A percentile compares a stretch with the other conserved stretches of the same genome.
These are phyloP conservation scores for Sicus ferrugineus DNA, from an alignment of 2,888 invertebrate genomes.

Conservation along the genomic window DNA sequence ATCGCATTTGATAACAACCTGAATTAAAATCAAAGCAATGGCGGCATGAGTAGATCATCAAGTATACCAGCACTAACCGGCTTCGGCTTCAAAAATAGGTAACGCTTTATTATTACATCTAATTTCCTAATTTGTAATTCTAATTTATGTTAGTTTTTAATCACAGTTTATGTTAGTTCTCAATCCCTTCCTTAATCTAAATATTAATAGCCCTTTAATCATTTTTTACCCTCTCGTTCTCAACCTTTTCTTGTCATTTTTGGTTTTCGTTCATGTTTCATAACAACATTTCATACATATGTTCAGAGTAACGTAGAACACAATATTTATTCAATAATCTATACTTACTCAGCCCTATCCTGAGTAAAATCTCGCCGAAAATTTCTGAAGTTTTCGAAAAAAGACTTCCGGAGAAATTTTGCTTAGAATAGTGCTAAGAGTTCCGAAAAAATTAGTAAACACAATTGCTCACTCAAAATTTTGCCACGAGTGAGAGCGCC, in stretches of 20 bases:
- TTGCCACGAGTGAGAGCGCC: no score
- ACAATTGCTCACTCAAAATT: no score
- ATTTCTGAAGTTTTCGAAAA: no score
- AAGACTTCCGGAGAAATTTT: no score
- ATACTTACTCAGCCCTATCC: no score
- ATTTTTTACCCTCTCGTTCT: neutral
- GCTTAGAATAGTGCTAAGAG: no score
- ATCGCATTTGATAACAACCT: slow-evolving; percentile 6
- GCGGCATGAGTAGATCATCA: slow-evolving; percentile 87
- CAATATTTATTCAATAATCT: no score
- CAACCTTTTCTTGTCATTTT: no score
- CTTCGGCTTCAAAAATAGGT: slow-evolving; percentile 64
- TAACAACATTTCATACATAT: neutral
- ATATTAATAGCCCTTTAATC: neutral
- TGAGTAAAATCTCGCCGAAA: no score
- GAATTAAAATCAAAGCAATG: slow-evolving; percentile 62
- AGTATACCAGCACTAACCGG: slow-evolving; percentile 83
- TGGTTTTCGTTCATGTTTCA: neutral
- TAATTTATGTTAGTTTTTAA: no score
- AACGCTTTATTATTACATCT: slow-evolving; percentile 45
- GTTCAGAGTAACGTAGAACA: neutral
- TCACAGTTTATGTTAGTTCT: neutral
- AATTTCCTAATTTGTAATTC: no score
- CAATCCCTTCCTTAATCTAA: neutral
- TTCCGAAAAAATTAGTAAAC: no score